Evolutionary conservation across 2,888 invertebrate species (phyloP).

Genomic region (Aporophyla lueneburgensis): DNA sequence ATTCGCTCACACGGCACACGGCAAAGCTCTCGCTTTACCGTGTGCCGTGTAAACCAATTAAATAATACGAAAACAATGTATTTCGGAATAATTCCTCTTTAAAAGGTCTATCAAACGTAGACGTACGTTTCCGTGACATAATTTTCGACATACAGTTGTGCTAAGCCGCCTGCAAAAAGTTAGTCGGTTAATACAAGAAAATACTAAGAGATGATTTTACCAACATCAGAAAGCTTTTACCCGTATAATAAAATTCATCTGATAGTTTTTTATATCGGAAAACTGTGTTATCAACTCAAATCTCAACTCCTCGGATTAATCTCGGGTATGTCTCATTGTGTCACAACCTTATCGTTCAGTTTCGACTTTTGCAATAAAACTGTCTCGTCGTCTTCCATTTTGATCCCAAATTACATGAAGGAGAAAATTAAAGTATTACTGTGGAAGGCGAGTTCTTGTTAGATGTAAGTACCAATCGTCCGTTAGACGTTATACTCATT

Average conservation of each 20-base stretch:
- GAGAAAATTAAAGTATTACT: conserved; percentile 57
- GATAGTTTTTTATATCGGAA: not conserved
- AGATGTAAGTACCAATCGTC: conserved; percentile 4
- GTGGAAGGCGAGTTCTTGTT: conserved; percentile 16
- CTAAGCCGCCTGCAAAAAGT: too few species aligned
- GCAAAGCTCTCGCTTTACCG: too few species aligned
- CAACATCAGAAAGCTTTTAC: not conserved
- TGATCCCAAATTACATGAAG: conserved; percentile 54
- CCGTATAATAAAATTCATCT: not conserved
- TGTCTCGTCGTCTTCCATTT: conserved; percentile 42
- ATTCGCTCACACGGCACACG: too few species aligned
- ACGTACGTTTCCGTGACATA: too few species aligned
- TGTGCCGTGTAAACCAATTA: not conserved
- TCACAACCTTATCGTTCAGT: conserved; percentile 25
- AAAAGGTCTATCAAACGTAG: too few species aligned
- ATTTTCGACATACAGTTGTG: too few species aligned
- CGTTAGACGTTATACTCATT: not conserved
- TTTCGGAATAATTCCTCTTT: too few species aligned
- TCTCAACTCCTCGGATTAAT: not conserved
- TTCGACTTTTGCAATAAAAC: conserved; percentile 56
- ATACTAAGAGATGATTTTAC: not conserved
- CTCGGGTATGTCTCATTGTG: conserved; percentile 7
- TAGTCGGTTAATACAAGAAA: not conserved
- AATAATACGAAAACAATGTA: too few species aligned
- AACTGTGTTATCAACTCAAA: not conserved